A percentile compares a stretch with the other conserved stretches of the same genome.
These are phyloP conservation scores for Parnassius smintheus DNA, from an alignment of 2,888 invertebrate genomes.

Conservation along the genomic window DNA sequence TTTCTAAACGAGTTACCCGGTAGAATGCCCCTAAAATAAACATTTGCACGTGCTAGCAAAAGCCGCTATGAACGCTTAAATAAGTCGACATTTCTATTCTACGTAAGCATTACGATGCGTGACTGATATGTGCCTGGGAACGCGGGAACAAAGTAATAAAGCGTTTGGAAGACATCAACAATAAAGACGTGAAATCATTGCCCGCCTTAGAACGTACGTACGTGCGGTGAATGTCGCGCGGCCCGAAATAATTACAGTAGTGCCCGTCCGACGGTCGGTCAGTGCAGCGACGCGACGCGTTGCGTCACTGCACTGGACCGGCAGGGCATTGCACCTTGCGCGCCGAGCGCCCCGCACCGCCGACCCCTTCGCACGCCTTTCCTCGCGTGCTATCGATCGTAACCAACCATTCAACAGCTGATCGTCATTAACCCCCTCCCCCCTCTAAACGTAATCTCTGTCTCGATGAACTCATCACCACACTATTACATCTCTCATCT, in stretches of 20 bases:
- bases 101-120: slow-evolving; percentile 32
- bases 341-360: slow-evolving; percentile 34
- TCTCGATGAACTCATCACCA: slow-evolving; percentile 12
- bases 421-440: slow-evolving; percentile 49
- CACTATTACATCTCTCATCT: not conserved
- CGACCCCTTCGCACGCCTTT: slow-evolving; percentile 42
- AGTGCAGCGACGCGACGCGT: slow-evolving; percentile 65
- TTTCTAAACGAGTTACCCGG: slow-evolving; percentile 54
- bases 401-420: slow-evolving; percentile 64
- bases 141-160: slow-evolving; percentile 15
- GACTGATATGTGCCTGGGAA: not conserved
- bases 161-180: slow-evolving; percentile 41
- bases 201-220: slow-evolving; percentile 37
- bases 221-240: slow-evolving; percentile 69
- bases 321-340: slow-evolving; percentile 74
- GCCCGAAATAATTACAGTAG: slow-evolving; percentile 63
- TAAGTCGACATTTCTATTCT: slow-evolving; percentile 40
- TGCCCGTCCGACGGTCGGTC: slow-evolving; percentile 56
- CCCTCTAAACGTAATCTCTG: slow-evolving; percentile 11
- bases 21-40: slow-evolving; percentile 50
- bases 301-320: slow-evolving; percentile 72
- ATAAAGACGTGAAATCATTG: slow-evolving; percentile 48
- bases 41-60: slow-evolving; percentile 39
- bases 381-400: slow-evolving; percentile 54
- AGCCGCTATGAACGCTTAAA: slow-evolving; percentile 35